These are phyloP conservation scores for Sisor rabdophorus DNA, from an alignment of 2,113 vertebrate species.

Conservation along the genomic window DNA sequence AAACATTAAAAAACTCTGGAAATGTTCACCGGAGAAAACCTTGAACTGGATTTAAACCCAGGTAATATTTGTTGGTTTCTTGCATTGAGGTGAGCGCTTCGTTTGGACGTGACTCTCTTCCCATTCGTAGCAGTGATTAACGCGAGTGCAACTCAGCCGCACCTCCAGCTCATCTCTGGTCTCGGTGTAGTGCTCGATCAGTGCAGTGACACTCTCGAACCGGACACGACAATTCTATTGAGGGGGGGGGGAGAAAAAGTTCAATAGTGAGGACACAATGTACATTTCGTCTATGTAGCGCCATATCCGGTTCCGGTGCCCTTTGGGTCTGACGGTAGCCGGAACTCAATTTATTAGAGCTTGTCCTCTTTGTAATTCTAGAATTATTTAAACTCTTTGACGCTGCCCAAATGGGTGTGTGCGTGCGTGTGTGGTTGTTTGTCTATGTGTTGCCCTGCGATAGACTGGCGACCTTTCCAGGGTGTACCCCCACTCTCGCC, in stretches of 20 bases:
- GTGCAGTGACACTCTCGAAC: slow-evolving; percentile 75
- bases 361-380: too few species aligned
- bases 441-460: too few species aligned
- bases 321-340: too few species aligned
- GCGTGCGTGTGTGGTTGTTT: too few species aligned
- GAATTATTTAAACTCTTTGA: too few species aligned
- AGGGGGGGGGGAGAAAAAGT: neutral
- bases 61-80: slow-evolving; percentile 36
- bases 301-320: too few species aligned
- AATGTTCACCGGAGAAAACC: neutral
- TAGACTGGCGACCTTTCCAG: too few species aligned
- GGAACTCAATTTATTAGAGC: too few species aligned
- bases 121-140: slow-evolving; percentile 87
- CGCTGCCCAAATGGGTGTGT: too few species aligned
- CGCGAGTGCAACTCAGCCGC: slow-evolving; percentile 69
- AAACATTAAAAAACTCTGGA: neutral
- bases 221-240: slow-evolving; percentile 75
- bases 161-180: slow-evolving; percentile 72
- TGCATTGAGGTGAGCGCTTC: slow-evolving; percentile 25
- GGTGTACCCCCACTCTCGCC: too few species aligned
- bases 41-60: slow-evolving; percentile 46
- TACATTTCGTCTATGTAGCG: too few species aligned
- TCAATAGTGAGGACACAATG: too few species aligned
- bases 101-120: slow-evolving; percentile 55
- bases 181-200: slow-evolving; percentile 80